Base-by-base conservation (phyloP, 1,140 invertebrate genomes). In the Aethina tumida region DNA sequence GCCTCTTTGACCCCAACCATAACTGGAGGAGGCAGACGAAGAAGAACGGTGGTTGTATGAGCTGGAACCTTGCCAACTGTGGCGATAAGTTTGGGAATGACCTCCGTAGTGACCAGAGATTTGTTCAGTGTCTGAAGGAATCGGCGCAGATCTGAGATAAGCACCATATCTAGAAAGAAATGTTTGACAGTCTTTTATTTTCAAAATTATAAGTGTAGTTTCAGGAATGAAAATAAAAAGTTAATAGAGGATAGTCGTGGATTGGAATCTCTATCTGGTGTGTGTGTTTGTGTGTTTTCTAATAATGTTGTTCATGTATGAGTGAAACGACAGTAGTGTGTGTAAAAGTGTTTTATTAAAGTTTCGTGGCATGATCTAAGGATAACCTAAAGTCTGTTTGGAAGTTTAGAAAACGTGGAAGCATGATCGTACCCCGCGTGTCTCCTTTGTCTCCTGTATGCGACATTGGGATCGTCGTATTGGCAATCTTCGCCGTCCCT, bases 381-480 rank as follows among this genome's bases (percentile, higher is more conserved):
- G n/a, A n/a, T n/a, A n/a, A n/a, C n/a, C n/a, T n/a, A n/a, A n/a
- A n/a, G n/a, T n/a, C n/a, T n/a, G n/a, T n/a, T n/a, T n/a, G n/a
- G n/a, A n/a, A n/a, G n/a, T n/a, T n/a, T n/a, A n/a, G n/a, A n/a
- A n/a, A n/a, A n/a, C n/a, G n/a, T n/a, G n/a, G n/a, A n/a, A n/a
- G n/a, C n/a, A n/a, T n/a, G n/a, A n/a, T n/a, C 19, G 19, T 45
- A 45, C 26, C 37, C 37, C 18, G 37, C 25, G 28, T 37, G 35
- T 5, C 7, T 15, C 15, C 41, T 31, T 20, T 28, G 18, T 9
- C 5, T n/a, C 2, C 27, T 17, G 13, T 40, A 28, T 19, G 29
- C 24, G n/a, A n/a, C n/a, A 17, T 28, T 26, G 8, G 32, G 39
- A 35, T 35, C 33, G 14, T 41, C 39, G 14, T 33, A 31, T 28